Evolutionary conservation across 2,797 vertebrate genomes (phyloP), one percentile per base, ranked within the genome.

Genomic region (Galago senegalensis): DNA sequence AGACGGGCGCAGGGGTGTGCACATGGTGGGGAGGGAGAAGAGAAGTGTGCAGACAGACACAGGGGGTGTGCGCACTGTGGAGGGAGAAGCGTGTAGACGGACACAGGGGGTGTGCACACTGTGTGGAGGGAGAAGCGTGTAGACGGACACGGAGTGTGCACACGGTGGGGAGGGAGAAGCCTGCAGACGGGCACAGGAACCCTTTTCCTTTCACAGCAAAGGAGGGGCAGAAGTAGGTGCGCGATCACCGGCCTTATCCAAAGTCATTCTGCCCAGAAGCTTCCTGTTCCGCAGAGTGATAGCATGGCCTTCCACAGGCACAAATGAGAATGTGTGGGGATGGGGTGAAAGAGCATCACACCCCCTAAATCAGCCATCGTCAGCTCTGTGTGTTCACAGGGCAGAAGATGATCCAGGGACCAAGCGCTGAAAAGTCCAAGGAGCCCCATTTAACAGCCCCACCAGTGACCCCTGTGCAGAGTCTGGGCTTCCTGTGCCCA

Each of bases 161-260:
- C 49, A 49, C 2, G 49, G 2, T 2, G 49, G 2, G 46, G 46
- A 46, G 46, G 43, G 43, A 46, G 43, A 40, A 46, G 46, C 46
- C 1, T 46, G 46, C 11, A 53, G 65, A 46, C 43, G 10, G 43
- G 10, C 43, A 46, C 43, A 76, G 40, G 53, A 77, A 37, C 9
- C 12, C 76, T 81, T 81, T 72, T 43, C 16, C 75, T 81, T 89
- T 72, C 34, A 72, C 21, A 43, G 27, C 27, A 77, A 87, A 82
- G 25, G 29, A 65, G 46, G 17, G n/a, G 11, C 27, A 21, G 34
- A 60, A 46, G 70, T 83, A n/a, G 16, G 58, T n/a, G n/a, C 9
- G 53, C 21, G 10, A 65, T 88, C 16, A 17, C 37, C 43, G 34
- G 56, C n/a, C 43, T 89, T 79, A 43, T 69, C n/a, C 63, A 80